phyloP scores from a whole-genome alignment of 1,140 invertebrate species.

The Streblospio benedicti region DNA sequence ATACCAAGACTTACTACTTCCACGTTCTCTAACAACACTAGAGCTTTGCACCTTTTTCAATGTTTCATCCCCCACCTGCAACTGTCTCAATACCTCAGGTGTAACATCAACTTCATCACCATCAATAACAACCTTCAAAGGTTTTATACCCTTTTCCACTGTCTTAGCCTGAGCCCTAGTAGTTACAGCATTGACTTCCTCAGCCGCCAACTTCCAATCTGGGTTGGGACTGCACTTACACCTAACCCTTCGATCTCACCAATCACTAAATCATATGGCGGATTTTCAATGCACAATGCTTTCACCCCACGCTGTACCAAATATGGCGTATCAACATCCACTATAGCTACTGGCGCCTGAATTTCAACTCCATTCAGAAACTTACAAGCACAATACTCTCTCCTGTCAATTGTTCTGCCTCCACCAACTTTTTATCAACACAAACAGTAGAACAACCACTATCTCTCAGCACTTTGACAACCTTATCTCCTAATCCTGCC shows the following conservation, averaged over 20 bases:
- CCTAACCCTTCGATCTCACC: neutral
- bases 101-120: neutral
- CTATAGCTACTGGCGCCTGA: neutral
- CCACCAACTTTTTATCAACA: too few species aligned
- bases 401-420: too few species aligned
- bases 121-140: neutral
- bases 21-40: too few species aligned
- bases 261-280: slow-evolving; percentile 8
- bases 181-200: too few species aligned
- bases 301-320: neutral
- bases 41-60: neutral
- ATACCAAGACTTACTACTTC: too few species aligned
- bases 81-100: neutral
- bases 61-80: neutral
- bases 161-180: neutral
- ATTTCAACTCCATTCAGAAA: slow-evolving; percentile 5
- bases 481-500: too few species aligned
- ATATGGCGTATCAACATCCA: slow-evolving; percentile 10
- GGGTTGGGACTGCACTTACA: neutral
- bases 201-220: neutral
- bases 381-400: neutral
- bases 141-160: neutral
- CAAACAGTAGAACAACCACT: too few species aligned
- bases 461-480: too few species aligned
- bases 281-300: slow-evolving; percentile 8